Conservation (phyloP, 2,888 invertebrate species). For the Campoplex nolae region DNA sequence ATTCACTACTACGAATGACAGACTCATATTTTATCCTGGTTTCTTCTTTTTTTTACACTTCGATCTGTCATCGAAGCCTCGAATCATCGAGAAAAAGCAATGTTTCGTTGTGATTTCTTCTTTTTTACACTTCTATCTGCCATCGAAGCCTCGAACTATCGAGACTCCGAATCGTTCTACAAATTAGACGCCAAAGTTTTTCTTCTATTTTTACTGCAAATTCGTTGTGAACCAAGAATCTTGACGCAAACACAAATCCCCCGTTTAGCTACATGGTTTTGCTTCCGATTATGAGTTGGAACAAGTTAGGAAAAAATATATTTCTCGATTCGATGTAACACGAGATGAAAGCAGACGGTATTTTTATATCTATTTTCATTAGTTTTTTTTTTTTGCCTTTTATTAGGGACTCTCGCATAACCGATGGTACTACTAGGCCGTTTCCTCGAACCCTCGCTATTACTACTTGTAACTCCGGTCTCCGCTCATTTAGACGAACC, state of each 20-base stretch:
- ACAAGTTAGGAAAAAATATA: background rate
- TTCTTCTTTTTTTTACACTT: background rate
- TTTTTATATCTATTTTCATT: conserved; percentile 13
- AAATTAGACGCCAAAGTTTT: too few relatives aligned
- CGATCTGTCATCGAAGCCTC: background rate
- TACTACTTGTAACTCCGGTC: conserved; percentile 39
- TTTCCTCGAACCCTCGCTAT: conserved; percentile 49
- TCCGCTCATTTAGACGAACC: conserved; percentile 35
- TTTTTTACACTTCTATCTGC: too few relatives aligned
- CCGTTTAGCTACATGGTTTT: too few relatives aligned
- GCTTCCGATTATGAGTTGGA: background rate
- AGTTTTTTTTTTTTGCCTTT: background rate
- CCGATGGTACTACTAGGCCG: background rate
- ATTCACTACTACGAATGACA: background rate
- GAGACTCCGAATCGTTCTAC: too few relatives aligned
- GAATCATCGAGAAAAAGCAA: background rate
- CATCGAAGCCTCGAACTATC: too few relatives aligned
- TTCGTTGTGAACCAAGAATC: background rate
- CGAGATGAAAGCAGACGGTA: background rate
- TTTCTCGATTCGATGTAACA: background rate
- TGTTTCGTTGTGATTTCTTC: too few relatives aligned
- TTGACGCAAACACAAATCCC: too few relatives aligned
- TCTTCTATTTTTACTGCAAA: too few relatives aligned
- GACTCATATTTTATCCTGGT: background rate
- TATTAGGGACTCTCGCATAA: conserved; percentile 10